Base-by-base conservation (phyloP, 37 sponge, comb jelly and placozoan genomes). In the Spongilla lacustris region DNA sequence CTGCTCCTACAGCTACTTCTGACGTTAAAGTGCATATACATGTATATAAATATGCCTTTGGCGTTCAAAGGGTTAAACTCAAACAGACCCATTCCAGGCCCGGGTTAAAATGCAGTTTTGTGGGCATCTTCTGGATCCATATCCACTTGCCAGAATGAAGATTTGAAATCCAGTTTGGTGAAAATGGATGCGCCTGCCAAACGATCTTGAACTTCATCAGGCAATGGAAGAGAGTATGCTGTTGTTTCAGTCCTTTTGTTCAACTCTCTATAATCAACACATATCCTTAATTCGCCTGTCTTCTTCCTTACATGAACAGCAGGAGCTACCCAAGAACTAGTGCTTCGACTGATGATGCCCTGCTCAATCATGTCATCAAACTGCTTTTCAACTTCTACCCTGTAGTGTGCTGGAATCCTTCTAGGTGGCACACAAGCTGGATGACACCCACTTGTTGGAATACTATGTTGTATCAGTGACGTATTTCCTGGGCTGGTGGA, bases 341-440 rank as follows among this genome's bases (percentile, higher is more conserved):
- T 46, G 46, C 46, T 46, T 46, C 46, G 46, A 46, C 46, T 10
- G 46, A 46, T 46, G 46, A 46, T 46, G 23, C 82, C 81, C 34
- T 19, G 73, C 50, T 49, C 74, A 29, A 91, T 74, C 87, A 91
- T 91, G 28, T 83, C 49, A 33, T 76, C 50, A 36, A 87, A n/a
- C 72, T 91, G 92, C 13, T 48, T 27, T 67, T 88, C 76, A 8
- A 93, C 89, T 81, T 93, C 93, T 35, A 66, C 75, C 71, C 82
- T 76, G 70, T 89, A 92, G 27, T 79, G 80, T 46, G 83, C 92
- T 31, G 88, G 92, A n/a, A 88, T 74, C 29, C 85, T 72, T 30
- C 89, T 31, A 24, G 93, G 93, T 75, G 89, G 93, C 9, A 92
- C 79, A 71, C 32, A n/a, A 17, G 85, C 80, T 19, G 91, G 85